Evolutionary conservation across 2,888 invertebrate genomes (phyloP).

Genomic region (Patella depressa): DNA sequence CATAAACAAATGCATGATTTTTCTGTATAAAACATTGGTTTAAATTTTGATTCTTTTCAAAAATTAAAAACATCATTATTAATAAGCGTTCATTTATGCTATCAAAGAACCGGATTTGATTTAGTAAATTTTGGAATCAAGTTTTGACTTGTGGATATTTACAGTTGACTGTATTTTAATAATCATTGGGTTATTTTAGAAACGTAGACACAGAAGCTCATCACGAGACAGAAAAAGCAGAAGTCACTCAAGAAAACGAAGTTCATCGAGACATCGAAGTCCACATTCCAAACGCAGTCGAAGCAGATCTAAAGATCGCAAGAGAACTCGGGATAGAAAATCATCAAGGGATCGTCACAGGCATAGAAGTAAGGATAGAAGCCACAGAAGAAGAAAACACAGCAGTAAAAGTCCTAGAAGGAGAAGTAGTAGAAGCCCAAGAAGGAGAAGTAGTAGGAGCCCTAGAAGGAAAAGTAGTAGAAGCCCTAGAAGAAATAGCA

Average conservation of each 20-base stretch:
- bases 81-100: too few species aligned
- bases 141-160: too few species aligned
- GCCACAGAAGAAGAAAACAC: constrained; percentile 31
- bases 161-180: constrained; percentile 26
- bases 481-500: constrained; percentile 25
- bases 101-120: too few species aligned
- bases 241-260: constrained; percentile 23
- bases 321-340: constrained; percentile 32
- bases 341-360: constrained; percentile 36
- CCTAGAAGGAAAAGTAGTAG: constrained; percentile 29
- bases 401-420: constrained; percentile 20
- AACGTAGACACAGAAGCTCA: too few species aligned
- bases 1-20: neutral
- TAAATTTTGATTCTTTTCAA: constrained; percentile 5
- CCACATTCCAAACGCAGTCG: constrained; percentile 7
- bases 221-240: constrained; percentile 11
- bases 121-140: too few species aligned
- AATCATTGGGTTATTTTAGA: constrained; percentile 21
- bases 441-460: constrained; percentile 20
- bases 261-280: constrained; percentile 16
- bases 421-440: constrained; percentile 15
- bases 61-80: too few species aligned
- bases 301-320: constrained; percentile 33
- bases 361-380: constrained; percentile 36
- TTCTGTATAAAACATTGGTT: neutral